Percentiles rank a stretch among this genome's conserved stretches.
Conservation (phyloP, 2,113 vertebrate genomes). For the Ceratotherium simum region DNA sequence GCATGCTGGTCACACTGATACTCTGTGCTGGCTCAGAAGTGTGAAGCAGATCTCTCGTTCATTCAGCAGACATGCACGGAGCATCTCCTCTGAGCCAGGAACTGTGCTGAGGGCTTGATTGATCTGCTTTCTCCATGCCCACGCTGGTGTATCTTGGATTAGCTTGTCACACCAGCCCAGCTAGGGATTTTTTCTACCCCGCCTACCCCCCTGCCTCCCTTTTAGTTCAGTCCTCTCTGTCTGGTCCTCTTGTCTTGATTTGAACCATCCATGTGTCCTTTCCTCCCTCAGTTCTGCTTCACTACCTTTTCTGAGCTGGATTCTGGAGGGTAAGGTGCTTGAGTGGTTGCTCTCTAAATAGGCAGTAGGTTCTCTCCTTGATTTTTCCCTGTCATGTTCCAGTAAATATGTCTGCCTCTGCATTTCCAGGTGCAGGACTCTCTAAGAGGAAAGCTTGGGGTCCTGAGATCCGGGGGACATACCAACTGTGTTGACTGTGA, state of each 20-base stretch:
- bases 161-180: not conserved
- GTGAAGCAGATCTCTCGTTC: not conserved
- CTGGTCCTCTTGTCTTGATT: not conserved
- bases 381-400: not conserved
- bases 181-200: not conserved
- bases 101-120: not conserved
- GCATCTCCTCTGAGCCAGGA: not conserved
- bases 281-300: not conserved
- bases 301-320: not conserved
- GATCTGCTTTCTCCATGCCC: not conserved
- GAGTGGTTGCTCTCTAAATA: not conserved
- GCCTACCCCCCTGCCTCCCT: not conserved
- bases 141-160: not conserved
- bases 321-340: not conserved
- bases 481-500: not conserved
- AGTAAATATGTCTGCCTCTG: not conserved
- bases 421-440: not conserved
- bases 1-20: rapidly evolving
- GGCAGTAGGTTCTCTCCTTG: not conserved
- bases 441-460: not conserved
- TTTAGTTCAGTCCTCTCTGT: not conserved
- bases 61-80: not conserved
- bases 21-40: not conserved
- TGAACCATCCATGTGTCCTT: not conserved
- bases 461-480: not conserved